Conservation (phyloP, 1,140 invertebrate species). For the Ceratina japonica region DNA sequence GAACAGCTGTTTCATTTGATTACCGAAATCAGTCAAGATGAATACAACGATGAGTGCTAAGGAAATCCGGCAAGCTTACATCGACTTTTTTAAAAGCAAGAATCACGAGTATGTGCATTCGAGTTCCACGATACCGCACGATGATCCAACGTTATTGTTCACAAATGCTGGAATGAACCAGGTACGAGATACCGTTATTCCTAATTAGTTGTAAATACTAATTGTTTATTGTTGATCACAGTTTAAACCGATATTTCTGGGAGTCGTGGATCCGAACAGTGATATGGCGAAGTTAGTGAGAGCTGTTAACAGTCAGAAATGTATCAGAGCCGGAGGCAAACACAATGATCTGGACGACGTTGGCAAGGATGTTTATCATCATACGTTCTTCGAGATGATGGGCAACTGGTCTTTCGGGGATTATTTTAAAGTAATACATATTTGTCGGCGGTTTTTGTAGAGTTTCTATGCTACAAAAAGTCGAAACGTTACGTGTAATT, state of each 20-base stretch:
- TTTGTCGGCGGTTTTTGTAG: too few relatives aligned
- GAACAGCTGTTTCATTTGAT: conserved; percentile 33
- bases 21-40: conserved; percentile 71
- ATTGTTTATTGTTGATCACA: conserved; percentile 81
- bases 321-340: conserved; percentile 99
- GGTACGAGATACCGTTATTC: conserved; percentile 74
- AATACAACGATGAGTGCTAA: conserved; percentile 84
- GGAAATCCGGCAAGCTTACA: conserved; percentile 92
- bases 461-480: too few relatives aligned
- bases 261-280: conserved; percentile 96
- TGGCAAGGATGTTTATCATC: conserved; percentile 99
- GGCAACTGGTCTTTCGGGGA: conserved; percentile 99
- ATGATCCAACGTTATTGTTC: conserved; percentile 99
- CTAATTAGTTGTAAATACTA: conserved; percentile 7
- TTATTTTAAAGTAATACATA: conserved; percentile 93
- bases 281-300: conserved; percentile 93
- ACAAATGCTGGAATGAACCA: conserved; percentile 99
- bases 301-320: conserved; percentile 97
- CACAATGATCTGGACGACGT: conserved; percentile 99
- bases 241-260: conserved; percentile 99
- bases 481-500: background rate
- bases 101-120: conserved; percentile 97
- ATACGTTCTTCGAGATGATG: conserved; percentile 99
- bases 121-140: conserved; percentile 97
- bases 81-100: conserved; percentile 96